phyloP scores from a whole-genome alignment of 2,888 invertebrate genomes.

The Erebia aethiops region DNA sequence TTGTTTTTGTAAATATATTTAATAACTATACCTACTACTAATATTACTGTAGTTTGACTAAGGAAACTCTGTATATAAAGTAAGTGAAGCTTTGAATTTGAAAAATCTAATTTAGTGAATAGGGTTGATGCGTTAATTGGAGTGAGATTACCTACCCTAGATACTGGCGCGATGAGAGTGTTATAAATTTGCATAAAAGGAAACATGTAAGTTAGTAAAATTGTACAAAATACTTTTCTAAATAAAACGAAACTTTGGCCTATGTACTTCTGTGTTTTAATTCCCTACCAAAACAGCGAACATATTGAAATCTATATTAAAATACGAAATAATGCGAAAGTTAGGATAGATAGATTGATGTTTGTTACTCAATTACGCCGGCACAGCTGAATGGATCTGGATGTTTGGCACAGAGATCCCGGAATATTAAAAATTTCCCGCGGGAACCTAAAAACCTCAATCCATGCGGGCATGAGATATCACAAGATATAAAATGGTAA shows the following conservation, averaged over 20 bases:
- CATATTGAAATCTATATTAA: not conserved
- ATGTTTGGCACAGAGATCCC: too few relatives aligned
- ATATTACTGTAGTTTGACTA: constrained; percentile 22
- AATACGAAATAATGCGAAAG: too few relatives aligned
- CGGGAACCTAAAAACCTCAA: not conserved
- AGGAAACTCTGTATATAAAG: constrained; percentile 50
- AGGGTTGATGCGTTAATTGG: constrained; percentile 54
- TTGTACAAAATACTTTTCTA: constrained; percentile 81
- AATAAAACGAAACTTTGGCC: constrained; percentile 82
- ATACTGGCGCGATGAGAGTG: constrained; percentile 34
- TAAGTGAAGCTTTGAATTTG: constrained; percentile 71
- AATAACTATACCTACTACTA: constrained; percentile 18
- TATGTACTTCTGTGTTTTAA: constrained; percentile 64
- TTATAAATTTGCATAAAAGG: constrained; percentile 39
- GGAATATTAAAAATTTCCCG: too few relatives aligned
- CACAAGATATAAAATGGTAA: too few relatives aligned
- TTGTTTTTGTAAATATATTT: constrained; percentile 71
- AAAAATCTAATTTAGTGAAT: constrained; percentile 52
- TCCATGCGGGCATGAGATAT: not conserved
- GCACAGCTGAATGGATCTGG: too few relatives aligned
- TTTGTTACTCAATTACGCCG: too few relatives aligned
- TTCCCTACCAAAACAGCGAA: constrained; percentile 31
- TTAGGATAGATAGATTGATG: too few relatives aligned
- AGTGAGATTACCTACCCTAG: constrained; percentile 52
- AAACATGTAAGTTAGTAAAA: constrained; percentile 68